A percentile compares a stretch with the other conserved stretches of the same genome.
Conservation (phyloP, 2,797 vertebrate species). For the Fundulus diaphanus region DNA sequence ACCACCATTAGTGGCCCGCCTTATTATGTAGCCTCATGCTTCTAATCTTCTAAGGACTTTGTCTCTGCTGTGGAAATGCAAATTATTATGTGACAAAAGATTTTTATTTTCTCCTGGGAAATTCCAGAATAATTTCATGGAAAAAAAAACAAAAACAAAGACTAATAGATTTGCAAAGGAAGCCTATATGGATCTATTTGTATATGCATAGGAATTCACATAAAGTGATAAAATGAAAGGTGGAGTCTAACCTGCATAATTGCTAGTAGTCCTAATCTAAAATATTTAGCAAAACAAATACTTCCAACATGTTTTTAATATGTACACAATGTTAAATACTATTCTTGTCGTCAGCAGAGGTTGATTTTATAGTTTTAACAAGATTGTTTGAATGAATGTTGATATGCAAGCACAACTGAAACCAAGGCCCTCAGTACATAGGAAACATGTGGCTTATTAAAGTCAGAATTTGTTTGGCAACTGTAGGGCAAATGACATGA, state of each 20-base stretch:
- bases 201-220: neutral
- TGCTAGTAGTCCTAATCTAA: neutral
- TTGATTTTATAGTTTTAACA: too few relatives aligned
- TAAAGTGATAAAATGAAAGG: neutral
- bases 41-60: too few relatives aligned
- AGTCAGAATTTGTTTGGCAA: neutral
- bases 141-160: neutral
- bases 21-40: too few relatives aligned
- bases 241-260: neutral
- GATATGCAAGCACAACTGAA: neutral
- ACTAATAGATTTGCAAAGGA: neutral
- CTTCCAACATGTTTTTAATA: neutral
- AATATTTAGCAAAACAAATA: neutral
- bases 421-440: neutral
- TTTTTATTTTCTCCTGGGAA: too few relatives aligned
- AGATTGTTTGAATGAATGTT: too few relatives aligned
- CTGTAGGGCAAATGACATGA: too few relatives aligned
- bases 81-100: too few relatives aligned
- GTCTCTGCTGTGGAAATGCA: too few relatives aligned
- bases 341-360: neutral
- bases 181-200: neutral
- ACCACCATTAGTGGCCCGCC: too few relatives aligned
- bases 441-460: neutral
- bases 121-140: too few relatives aligned
- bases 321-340: neutral